Conservation (phyloP, 2,113 vertebrate genomes). For the Dolichallabes microphthalmus region DNA sequence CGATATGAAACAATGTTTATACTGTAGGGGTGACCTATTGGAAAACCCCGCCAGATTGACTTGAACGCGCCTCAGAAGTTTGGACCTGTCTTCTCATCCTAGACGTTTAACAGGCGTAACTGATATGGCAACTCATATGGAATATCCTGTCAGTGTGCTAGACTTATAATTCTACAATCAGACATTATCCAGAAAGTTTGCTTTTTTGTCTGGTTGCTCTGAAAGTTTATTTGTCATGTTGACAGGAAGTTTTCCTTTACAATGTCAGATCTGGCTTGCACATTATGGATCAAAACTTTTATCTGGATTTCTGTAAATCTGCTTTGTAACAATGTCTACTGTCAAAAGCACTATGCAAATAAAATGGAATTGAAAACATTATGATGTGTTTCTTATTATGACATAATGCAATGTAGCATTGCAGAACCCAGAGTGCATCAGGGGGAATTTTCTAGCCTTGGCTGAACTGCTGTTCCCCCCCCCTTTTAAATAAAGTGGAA, state of each 20-base stretch:
- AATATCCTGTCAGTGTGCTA: neutral
- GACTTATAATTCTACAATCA: neutral
- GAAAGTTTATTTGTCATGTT: neutral
- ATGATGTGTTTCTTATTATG: neutral
- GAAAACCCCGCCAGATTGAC: neutral
- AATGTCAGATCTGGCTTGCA: neutral
- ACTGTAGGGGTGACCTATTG: neutral
- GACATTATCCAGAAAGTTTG: neutral
- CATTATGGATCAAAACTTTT: neutral
- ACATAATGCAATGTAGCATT: conserved; percentile 23
- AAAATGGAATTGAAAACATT: neutral
- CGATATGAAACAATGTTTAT: conserved; percentile 48
- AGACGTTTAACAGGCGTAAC: neutral
- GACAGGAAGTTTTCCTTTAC: neutral
- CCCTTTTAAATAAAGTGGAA: conserved; percentile 17
- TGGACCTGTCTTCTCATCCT: neutral
- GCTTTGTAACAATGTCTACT: neutral
- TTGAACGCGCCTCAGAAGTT: neutral
- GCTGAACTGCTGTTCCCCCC: conserved; percentile 37
- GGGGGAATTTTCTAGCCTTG: conserved; percentile 4
- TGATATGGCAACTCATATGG: neutral
- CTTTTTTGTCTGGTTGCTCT: neutral
- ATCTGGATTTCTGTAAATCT: neutral
- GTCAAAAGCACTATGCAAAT: neutral
- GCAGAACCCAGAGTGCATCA: conserved; percentile 29